Base-by-base conservation (phyloP, 2,888 invertebrate species). In the Hydrotaea cyrtoneurina region DNA sequence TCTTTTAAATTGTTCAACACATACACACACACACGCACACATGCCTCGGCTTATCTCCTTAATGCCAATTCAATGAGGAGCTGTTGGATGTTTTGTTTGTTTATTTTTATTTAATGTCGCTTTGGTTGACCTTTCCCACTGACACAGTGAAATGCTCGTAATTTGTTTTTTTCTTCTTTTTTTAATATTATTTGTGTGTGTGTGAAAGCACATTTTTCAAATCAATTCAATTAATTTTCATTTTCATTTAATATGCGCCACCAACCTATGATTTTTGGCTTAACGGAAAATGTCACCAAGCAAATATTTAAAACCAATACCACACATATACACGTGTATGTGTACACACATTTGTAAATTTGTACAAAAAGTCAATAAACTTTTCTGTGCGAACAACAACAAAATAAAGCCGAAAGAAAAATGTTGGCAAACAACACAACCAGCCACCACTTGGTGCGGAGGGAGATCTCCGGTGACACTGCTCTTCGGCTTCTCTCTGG, bases 41-140 rank as follows among this genome's bases (percentile, higher is more conserved):
- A 4, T 31, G 31, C 3, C 31, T 31, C n/a, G 31, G 53, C 53
- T 53, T 53, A 19, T 53, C 55, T 36, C 66, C 55, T 23, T 39
- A 66, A 66, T 39, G 39, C 43, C 69, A 43, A 69, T 69, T 46
- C 46, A 21, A 69, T 69, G 26, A 59, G 23, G 59, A 59, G 59
- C 26, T 13, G 59, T 11, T 69, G 39, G 43, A 46, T n/a, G n/a
- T n/a, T n/a, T n/a, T n/a, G n/a, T n/a, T n/a, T n/a, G n/a, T n/a
- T n/a, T n/a, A n/a, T 46, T 69, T 43, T 31, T 69, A 19, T 23
- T 46, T 46, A 69, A 69, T 69, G 21, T 57, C 15, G 8, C 39
- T 5, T 19, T 19, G n/a, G 69, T 75, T 82, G 73, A 82, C 84
- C 84, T 86, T 78, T 86, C 62, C 82, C 80, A 86, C 82, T 84